These are phyloP conservation scores for Coregonus suidteri DNA, from an alignment of 2,797 vertebrate genomes.

Conservation along the genomic window DNA sequence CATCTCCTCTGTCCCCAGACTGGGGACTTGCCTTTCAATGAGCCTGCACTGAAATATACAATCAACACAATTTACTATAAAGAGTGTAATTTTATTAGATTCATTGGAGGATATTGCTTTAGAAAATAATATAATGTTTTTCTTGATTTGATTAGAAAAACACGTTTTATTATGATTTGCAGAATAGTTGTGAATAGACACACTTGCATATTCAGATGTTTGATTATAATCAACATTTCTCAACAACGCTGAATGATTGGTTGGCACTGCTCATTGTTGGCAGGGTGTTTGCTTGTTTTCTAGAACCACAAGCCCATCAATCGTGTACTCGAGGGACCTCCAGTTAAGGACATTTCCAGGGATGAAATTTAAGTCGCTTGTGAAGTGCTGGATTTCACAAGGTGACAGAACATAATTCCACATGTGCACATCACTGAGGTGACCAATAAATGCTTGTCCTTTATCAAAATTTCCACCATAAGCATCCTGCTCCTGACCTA, in stretches of 20 bases:
- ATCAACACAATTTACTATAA: neutral
- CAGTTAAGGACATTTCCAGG: conserved; percentile 19
- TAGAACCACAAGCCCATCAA: conserved; percentile 5
- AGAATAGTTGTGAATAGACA: neutral
- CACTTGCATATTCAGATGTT: neutral
- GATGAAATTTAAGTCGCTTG: conserved; percentile 10
- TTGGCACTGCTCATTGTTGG: neutral
- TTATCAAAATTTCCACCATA: conserved; percentile 34
- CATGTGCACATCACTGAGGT: conserved; percentile 34
- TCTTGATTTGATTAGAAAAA: neutral
- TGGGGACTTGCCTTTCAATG: too few relatives aligned
- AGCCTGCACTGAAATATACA: neutral
- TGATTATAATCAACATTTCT: neutral
- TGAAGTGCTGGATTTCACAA: conserved; percentile 11
- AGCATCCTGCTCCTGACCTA: conserved; percentile 39
- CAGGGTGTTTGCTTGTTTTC: neutral
- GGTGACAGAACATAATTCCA: conserved; percentile 36
- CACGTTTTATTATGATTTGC: neutral
- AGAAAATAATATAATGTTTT: neutral
- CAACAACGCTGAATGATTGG: neutral
- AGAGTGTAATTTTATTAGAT: neutral
- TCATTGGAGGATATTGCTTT: neutral
- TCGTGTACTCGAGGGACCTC: conserved; percentile 12
- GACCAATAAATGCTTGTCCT: conserved; percentile 46
- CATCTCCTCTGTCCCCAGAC: too few relatives aligned